Evolutionary conservation across 2,113 vertebrate genomes (phyloP), one percentile per base, ranked within the genome.

Genomic region (Nicator chloris): DNA sequence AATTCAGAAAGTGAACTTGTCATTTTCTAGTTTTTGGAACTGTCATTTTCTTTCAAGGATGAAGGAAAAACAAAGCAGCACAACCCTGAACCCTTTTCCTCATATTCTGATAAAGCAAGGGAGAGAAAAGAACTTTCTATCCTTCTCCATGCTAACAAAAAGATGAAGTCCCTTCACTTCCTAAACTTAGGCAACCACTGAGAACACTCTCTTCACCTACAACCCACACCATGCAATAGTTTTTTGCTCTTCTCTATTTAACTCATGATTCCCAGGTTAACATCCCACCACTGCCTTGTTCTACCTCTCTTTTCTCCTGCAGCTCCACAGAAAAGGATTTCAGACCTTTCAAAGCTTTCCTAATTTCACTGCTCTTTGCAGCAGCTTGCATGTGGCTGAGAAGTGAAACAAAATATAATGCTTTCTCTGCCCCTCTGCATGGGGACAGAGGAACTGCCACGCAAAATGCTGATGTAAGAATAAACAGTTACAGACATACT

Each of bases 361-460:
- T 71, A 15, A 73, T 83, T 88, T 86, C 35, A 82, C 10, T 75
- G 53, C 37, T 90, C 82, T 84, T 63, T 45, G n/a, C 68, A 75
- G 88, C 39, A 93, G 79, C 47, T 95, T 4, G 0, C 87, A 77
- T 24, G 51, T 39, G 49, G 47, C 65, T 66, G 51, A 78, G 54
- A 88, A 90, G 39, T 20, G 63, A 93, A 95, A 94, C 63, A 76
- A 76, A 90, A 90, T 51, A 10, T 85, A 94, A 88, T 23, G 68
- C 54, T 82, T 86, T 90, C 76, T 81, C 76, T 92, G 71, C 63
- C 82, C 84, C 72, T 42, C 31, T 53, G 63, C 33, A 86, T 7
- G 17, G 56, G 90, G 64, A 94, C 64, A 90, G 82, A 73, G 82
- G 39, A 95, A 81, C 92, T 78, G 44, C 47, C 68, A 76, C 30